A percentile compares a stretch with the other conserved stretches of the same genome.
Conservation (phyloP, 2,888 invertebrate species). For the Tenthredo amoena region DNA sequence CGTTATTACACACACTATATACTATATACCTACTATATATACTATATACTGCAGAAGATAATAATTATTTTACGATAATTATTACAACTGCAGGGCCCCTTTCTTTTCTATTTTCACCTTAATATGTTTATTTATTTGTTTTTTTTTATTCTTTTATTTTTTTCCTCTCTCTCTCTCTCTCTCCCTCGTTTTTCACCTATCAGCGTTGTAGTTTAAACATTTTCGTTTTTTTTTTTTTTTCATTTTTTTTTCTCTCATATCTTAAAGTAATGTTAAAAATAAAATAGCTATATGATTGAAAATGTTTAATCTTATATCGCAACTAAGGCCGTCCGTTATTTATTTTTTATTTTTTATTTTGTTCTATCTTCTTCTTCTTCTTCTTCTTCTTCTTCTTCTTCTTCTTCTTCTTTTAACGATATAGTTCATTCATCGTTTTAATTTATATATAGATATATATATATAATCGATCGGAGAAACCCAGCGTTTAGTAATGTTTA, state of each 20-base stretch:
- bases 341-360: neutral
- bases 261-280: constrained; percentile 73
- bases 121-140: neutral
- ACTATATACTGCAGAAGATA: neutral
- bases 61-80: neutral
- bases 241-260: constrained; percentile 55
- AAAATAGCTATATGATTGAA: constrained; percentile 69
- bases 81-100: neutral
- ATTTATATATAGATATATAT: neutral
- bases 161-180: too few relatives aligned
- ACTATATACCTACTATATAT: neutral
- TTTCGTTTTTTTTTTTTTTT: constrained; percentile 40
- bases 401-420: neutral
- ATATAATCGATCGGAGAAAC: neutral
- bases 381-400: neutral
- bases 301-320: constrained; percentile 24
- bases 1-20: neutral
- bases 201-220: neutral
- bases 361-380: neutral
- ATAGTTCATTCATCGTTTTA: neutral
- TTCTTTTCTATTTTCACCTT: too few relatives aligned
- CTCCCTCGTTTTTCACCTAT: constrained; percentile 7
- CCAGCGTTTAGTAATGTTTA: constrained; percentile 1
- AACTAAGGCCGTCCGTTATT: neutral
- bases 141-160: constrained; percentile 48